Evolutionary conservation across 2,113 vertebrate genomes (phyloP), one percentile per base, ranked within the genome.

Genomic region (Poecilia latipinna): DNA sequence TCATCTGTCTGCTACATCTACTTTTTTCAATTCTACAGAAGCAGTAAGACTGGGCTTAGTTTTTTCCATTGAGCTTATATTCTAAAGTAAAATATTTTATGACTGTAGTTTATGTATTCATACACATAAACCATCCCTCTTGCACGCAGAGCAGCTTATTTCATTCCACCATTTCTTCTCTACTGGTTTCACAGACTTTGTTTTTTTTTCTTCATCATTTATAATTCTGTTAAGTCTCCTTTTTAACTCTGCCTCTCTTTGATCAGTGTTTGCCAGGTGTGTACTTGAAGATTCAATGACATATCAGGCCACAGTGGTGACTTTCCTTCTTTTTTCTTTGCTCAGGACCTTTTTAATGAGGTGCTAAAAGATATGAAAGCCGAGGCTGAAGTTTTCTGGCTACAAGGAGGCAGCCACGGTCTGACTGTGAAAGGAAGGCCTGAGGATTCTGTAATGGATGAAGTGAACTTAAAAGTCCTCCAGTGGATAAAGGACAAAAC

Each of bases 371-470:
- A 95, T 86, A 96, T 98, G 94, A 93, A 95, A 91, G 94, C 94
- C 75, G 86, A 92, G 73, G 90, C 81, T 71, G 93, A 95, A 69
- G 95, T 98, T 77, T 91, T 95, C 31, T 98, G 97, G 97, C 85
- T 98, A 48, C 89, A 94, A 69, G 96, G 96, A 86, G 98, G 94
- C 73, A 96, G 91, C 84, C 97, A 98, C 81, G 95, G 96, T 60
- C 96, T 98, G 88, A 87, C 84, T 44, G 96, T 96, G 60, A 96
- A 95, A 89, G 96, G 96, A 68, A 88, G 95, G 82, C 72, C 93
- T 13, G 84, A 94, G 65, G 95, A 96, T 0, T 93, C 95, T 64
- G 89, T 98, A 51, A 84, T 96, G 90, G 94, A 94, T 76, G 96
- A 98, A 93, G 94, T 98, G 80, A 98, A 97, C 64, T 51, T 77